A percentile compares a stretch with the other conserved stretches of the same genome.
Evolutionary conservation across 2,888 invertebrate species (phyloP).

Genomic region (Ophion slaviceki): DNA sequence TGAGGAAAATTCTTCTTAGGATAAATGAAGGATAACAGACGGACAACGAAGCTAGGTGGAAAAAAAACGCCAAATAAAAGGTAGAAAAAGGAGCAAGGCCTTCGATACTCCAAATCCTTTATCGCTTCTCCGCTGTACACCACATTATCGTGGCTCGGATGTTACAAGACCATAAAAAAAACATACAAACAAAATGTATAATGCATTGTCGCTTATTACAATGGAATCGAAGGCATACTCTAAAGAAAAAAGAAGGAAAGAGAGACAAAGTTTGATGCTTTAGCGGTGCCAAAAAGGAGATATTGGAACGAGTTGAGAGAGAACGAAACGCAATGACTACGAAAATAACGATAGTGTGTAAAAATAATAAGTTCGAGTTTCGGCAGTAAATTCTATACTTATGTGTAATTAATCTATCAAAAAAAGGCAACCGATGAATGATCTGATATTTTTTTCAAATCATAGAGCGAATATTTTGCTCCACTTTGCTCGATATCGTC

Average conservation of each 20-base stretch:
- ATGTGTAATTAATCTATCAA: constrained; percentile 33
- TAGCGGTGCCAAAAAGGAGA: constrained; percentile 24
- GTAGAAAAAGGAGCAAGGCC: constrained; percentile 37
- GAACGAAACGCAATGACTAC: constrained; percentile 25
- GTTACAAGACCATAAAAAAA: constrained; percentile 58
- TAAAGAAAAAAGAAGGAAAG: constrained; percentile 41
- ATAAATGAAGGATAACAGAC: constrained; percentile 2
- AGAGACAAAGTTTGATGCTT: constrained; percentile 29
- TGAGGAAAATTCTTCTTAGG: neutral
- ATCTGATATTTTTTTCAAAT: constrained; percentile 4
- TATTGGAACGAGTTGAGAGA: constrained; percentile 26
- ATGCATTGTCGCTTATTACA: constrained; percentile 55
- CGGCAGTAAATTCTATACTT: constrained; percentile 54
- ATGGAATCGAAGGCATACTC: constrained; percentile 58
- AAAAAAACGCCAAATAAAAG: constrained; percentile 48
- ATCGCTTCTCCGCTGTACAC: constrained; percentile 55
- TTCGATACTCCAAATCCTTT: constrained; percentile 63
- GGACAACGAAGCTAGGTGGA: constrained; percentile 4
- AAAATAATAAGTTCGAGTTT: constrained; percentile 60
- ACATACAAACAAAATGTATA: constrained; percentile 61
- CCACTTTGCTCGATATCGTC: constrained; percentile 43
- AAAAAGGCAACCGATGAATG: constrained; percentile 1
- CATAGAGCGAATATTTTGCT: constrained; percentile 35
- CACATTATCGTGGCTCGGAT: constrained; percentile 60
- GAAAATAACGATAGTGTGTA: constrained; percentile 45